Base-by-base conservation (phyloP, 2,113 vertebrate species). In the Gymnobelideus leadbeateri region DNA sequence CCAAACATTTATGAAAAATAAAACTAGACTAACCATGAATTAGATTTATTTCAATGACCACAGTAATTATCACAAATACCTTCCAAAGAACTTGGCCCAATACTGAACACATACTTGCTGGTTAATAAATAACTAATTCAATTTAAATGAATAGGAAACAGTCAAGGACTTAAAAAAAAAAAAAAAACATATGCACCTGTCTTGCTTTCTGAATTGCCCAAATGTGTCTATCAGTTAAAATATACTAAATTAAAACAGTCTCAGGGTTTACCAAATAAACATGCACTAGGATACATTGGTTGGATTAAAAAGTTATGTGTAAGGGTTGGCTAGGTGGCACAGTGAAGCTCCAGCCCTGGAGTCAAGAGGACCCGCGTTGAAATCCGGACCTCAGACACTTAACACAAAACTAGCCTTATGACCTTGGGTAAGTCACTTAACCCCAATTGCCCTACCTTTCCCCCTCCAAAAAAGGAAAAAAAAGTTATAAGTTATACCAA, bases 401-500 rank as follows among this genome's bases (percentile, higher is more conserved):
- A 49, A 49, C 47, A 49, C 47, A 49, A 49, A 49, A 49, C 47
- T 49, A 49, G 47, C 47, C 47, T 49, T 49, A 4, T 49, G 47
- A 49, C 47, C 47, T 49, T 49, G 47, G 47, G 47, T 4, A 49
- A 49, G 47, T 49, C 47, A 49, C 47, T 49, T 49, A 49, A 49
- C 47, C 47, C 47, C 47, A 49, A 49, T 49, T 4, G 4, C 47
- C 47, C 47, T 49, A 49, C 47, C 47, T 49, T 49, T 2, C 47
- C 47, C 47, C 47, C 47, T 4, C 47, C n/a, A n/a, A n/a, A n/a
- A n/a, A n/a, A n/a, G n/a, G n/a, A n/a, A 49, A 49, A 95, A 94
- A 95, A 28, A 94, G n/a, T 51, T 55, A 25, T 93, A 5, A 95
- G 28, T 91, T 94, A 91, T 28, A 19, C 37, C 21, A 96, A 97